Percentiles rank a stretch among this genome's conserved stretches.
Evolutionary conservation across 2,888 invertebrate genomes (phyloP).

Genomic region (Lepidocyrtoides sp.): DNA sequence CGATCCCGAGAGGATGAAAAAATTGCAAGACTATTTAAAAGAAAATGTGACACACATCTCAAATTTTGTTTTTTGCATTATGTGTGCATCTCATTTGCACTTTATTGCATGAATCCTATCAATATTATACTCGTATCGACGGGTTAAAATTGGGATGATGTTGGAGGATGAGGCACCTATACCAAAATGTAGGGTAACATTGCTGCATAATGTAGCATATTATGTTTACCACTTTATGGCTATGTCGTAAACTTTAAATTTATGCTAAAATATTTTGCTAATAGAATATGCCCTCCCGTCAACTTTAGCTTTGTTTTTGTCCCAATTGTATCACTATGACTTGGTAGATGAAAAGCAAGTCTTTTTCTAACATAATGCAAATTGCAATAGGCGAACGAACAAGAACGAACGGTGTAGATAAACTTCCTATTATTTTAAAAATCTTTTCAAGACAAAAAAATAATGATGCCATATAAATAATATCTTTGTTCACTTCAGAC

Average conservation of each 20-base stretch:
- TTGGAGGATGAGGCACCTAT: too few relatives aligned
- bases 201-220: too few relatives aligned
- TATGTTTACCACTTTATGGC: not conserved
- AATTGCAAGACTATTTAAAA: not conserved
- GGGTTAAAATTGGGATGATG: too few relatives aligned
- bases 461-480: too few relatives aligned
- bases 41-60: constrained; percentile 28
- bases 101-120: not conserved
- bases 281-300: not conserved
- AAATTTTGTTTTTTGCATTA: not conserved
- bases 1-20: constrained; percentile 13
- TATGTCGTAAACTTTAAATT: not conserved
- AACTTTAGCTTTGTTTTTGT: constrained; percentile 24
- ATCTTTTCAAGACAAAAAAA: too few relatives aligned
- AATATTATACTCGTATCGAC: too few relatives aligned
- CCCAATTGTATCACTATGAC: constrained; percentile 1
- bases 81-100: not conserved
- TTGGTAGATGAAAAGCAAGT: too few relatives aligned
- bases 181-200: too few relatives aligned
- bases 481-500: not conserved
- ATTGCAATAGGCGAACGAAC: too few relatives aligned
- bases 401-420: too few relatives aligned
- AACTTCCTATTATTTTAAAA: too few relatives aligned
- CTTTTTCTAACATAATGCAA: too few relatives aligned
- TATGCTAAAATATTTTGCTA: constrained; percentile 1